phyloP scores from a whole-genome alignment of 2,113 vertebrate species.

The Zapornia atra region DNA sequence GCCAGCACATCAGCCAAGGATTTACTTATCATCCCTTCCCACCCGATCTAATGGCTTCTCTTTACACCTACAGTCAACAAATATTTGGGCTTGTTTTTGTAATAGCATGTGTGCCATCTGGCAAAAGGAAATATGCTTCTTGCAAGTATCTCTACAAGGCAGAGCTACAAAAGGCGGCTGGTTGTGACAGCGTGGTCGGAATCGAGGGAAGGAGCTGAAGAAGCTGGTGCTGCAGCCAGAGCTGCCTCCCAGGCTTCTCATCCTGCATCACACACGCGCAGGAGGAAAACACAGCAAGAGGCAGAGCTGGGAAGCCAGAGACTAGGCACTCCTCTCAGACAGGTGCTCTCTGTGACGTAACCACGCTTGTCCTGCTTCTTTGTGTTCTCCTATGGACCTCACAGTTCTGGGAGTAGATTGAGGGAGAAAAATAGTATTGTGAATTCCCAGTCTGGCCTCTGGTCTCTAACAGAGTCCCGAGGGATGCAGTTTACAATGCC shows the following conservation, averaged over 20 bases:
- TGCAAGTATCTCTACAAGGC: not conserved
- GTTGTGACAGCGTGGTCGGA: not conserved
- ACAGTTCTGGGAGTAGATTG: not conserved
- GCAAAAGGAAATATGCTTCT: not conserved
- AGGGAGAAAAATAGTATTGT: not conserved
- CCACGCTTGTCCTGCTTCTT: not conserved
- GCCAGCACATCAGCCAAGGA: not conserved
- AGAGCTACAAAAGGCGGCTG: not conserved
- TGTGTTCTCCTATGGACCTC: not conserved
- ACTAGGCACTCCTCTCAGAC: accelerated
- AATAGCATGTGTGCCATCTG: not conserved
- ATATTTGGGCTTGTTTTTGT: conserved; percentile 46
- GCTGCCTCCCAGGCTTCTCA: not conserved
- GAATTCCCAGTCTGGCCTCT: not conserved
- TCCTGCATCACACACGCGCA: not conserved
- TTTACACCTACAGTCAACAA: conserved; percentile 51
- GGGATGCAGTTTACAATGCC: not conserved
- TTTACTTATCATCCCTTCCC: not conserved
- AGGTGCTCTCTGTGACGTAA: not conserved
- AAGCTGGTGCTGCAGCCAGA: not conserved
- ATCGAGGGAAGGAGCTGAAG: not conserved
- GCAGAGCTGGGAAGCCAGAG: not conserved
- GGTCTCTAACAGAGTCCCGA: not conserved
- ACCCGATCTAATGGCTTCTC: not conserved
- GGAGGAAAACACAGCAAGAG: not conserved